A percentile compares a stretch with the other conserved stretches of the same genome.
phyloP scores from a whole-genome alignment of 2,797 vertebrate genomes.

The Alosa sapidissima region DNA sequence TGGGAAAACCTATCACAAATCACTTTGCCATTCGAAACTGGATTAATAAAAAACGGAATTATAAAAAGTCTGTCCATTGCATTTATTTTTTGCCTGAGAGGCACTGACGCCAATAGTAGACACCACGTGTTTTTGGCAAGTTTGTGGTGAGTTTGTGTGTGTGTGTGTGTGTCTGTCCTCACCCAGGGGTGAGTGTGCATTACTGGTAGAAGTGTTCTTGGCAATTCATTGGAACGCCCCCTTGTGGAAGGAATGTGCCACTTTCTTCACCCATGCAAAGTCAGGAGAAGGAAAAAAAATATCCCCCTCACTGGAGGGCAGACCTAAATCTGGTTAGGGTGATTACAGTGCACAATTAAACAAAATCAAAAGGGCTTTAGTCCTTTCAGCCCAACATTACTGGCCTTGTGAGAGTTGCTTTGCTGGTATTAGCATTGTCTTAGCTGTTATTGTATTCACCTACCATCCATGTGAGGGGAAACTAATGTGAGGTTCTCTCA shows the following conservation, averaged over 20 bases:
- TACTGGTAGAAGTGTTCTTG: not conserved
- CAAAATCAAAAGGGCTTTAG: conserved; percentile 59
- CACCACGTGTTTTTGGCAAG: not conserved
- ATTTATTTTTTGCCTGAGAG: not conserved
- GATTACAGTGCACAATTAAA: conserved; percentile 67
- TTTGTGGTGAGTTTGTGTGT: not conserved
- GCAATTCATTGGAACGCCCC: conserved; percentile 47
- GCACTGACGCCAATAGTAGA: not conserved
- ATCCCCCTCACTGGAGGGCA: conserved; percentile 48
- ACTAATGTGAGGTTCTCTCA: not conserved
- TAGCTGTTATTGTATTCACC: conserved; percentile 42
- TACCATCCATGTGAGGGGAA: not conserved
- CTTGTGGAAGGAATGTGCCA: conserved; percentile 65
- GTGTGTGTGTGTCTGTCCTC: conserved; percentile 19
- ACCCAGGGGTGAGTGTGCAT: conserved; percentile 5
- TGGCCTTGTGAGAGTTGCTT: conserved; percentile 37
- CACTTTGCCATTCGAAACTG: not conserved
- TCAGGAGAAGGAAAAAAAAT: not conserved
- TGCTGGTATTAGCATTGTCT: conserved; percentile 44
- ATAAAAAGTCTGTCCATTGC: not conserved
- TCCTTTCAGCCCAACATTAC: conserved; percentile 56
- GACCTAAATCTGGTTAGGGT: conserved; percentile 57
- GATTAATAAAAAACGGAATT: not conserved
- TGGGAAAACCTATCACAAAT: not conserved
- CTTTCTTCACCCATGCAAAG: not conserved